phyloP scores from a whole-genome alignment of 2,113 vertebrate species.

The Dermatemys mawii region DNA sequence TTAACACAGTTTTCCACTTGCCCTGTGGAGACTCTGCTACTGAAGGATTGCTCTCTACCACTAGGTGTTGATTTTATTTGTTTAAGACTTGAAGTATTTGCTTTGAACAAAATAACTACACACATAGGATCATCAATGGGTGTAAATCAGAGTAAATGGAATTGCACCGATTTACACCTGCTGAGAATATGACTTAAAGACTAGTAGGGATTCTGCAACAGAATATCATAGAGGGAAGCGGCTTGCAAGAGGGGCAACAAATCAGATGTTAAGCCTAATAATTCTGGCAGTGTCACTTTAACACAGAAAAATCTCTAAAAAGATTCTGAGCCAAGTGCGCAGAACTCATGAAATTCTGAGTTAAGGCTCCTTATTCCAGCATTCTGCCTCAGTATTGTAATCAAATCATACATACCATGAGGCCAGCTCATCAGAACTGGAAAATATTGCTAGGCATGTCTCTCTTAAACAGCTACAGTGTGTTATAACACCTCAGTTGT shows the following conservation, averaged over 20 bases:
- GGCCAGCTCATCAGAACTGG: background rate
- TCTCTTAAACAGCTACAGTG: background rate
- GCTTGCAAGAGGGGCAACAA: background rate
- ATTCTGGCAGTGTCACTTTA: background rate
- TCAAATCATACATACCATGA: background rate
- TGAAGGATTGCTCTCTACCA: background rate
- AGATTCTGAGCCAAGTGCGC: background rate
- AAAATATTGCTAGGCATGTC: background rate
- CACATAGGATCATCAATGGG: background rate
- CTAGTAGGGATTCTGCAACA: background rate
- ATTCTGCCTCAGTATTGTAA: background rate
- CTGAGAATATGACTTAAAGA: background rate
- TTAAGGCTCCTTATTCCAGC: background rate
- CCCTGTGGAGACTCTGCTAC: background rate
- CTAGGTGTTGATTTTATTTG: background rate
- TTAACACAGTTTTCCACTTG: background rate
- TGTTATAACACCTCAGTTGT: background rate
- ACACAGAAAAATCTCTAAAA: background rate
- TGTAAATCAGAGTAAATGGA: background rate
- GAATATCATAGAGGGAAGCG: background rate
- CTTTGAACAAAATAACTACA: background rate
- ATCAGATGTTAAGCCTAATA: background rate
- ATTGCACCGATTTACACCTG: background rate
- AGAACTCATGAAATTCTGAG: background rate
- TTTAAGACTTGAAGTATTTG: background rate